Base-by-base conservation (phyloP, 2,888 invertebrate species). In the Scotopteryx bipunctaria region DNA sequence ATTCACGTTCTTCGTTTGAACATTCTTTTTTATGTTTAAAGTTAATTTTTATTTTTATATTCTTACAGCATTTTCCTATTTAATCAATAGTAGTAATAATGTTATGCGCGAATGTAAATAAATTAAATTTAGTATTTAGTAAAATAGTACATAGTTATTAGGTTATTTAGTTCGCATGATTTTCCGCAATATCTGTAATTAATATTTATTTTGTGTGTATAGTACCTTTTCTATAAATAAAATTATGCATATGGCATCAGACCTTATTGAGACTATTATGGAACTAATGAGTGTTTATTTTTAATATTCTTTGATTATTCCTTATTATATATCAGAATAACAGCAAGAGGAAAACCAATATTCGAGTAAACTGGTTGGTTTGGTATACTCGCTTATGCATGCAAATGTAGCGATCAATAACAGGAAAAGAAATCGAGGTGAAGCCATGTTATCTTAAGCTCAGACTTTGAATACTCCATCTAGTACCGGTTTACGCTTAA, bases 401-500 rank as follows among this genome's bases (percentile, higher is more conserved):
- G 59, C 55, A 64, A 69, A 68, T 69, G 45, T 59, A 52, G 55
- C 54, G 21, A 58, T 64, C 63, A 73, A 67, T 60, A 76, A 75
- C 78, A 78, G 78, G 78, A 78, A 78, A 76, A 72, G 68, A 73
- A 72, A 76, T 73, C 70, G 66, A 69, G 63, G 67, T 66, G 62
- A 68, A 57, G 55, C 52, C 56, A 60, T 56, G 48, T 50, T 55
- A 54, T 61, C 64, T 65, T 60, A 61, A 53, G 41, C 31, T 9
- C 21, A 35, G 23, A 51, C 44, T 54, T 33, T 21, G 55, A 44
- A 55, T 55, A 53, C 27, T 25, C 31, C 25, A n/a, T 37, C 52
- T 65, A 66, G 63, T 49, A 60, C 64, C 57, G 42, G 56, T 63
- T 61, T 59, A 61, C 57, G 38, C 46, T 45, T 58, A 40, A 57